Percentiles rank a stretch among this genome's conserved stretches.
phyloP scores from a whole-genome alignment of 2,888 invertebrate genomes.

The Mactromeris polynyma region DNA sequence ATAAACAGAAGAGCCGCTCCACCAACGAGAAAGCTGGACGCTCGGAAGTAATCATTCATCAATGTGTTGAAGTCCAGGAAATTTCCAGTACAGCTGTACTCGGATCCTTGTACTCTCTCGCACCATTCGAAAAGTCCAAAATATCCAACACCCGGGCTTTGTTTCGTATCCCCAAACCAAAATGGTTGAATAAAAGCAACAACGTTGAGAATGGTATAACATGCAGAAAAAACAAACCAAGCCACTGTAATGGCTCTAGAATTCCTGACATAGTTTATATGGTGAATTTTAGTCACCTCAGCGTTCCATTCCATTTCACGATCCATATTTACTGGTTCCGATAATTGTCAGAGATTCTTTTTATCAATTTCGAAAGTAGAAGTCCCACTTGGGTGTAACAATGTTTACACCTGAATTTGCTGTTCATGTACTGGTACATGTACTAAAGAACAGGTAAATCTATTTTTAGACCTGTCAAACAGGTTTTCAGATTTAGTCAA shows the following conservation, averaged over 20 bases:
- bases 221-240: constrained; percentile 99
- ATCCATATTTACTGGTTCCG: constrained; percentile 65
- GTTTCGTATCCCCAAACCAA: constrained; percentile 87
- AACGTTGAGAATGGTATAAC: constrained; percentile 97
- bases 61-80: constrained; percentile 92
- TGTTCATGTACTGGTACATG: constrained; percentile 34
- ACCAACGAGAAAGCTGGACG: constrained; percentile 95
- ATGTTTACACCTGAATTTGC: constrained; percentile 50
- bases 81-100: constrained; percentile 91
- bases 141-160: constrained; percentile 94
- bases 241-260: constrained; percentile 95
- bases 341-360: neutral
- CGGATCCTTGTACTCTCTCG: constrained; percentile 90
- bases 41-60: constrained; percentile 93
- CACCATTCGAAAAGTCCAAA: constrained; percentile 97
- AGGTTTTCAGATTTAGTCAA: constrained; percentile 37
- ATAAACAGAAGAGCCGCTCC: constrained; percentile 94
- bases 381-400: constrained; percentile 48
- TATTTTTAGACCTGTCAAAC: constrained; percentile 58
- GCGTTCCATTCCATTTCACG: constrained; percentile 78
- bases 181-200: constrained; percentile 97
- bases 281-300: constrained; percentile 81
- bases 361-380: constrained; percentile 28
- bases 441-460: constrained; percentile 55
- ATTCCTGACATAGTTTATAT: constrained; percentile 87